These are phyloP conservation scores for Cybosia mesomella DNA, from an alignment of 2,888 invertebrate species.

Conservation along the genomic window DNA sequence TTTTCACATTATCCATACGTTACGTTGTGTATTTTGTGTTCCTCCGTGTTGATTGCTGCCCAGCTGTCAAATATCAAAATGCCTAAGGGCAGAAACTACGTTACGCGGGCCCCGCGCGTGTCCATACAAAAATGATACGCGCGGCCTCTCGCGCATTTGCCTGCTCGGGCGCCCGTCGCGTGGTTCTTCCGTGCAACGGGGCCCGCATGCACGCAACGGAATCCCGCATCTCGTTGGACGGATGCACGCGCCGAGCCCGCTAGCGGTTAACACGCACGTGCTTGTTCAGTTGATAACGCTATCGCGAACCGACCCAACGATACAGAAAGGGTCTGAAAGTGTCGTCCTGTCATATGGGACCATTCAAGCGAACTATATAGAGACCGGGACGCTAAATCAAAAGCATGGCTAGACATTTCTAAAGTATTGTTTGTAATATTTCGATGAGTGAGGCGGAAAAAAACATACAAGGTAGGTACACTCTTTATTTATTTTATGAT, in stretches of 20 bases:
- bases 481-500: no score
- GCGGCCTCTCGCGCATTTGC: conserved; percentile 40
- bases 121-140: conserved; percentile 42
- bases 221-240: conserved; percentile 45
- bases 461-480: no score
- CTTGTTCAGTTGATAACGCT: conserved; percentile 41
- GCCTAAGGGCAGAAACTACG: conserved; percentile 12
- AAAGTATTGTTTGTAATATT: no score
- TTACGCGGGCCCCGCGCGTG: conserved; percentile 13
- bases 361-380: neutral
- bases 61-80: no score
- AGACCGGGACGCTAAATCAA: no score
- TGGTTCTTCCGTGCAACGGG: conserved; percentile 45
- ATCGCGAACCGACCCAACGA: conserved; percentile 40
- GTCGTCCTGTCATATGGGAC: no score
- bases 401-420: no score
- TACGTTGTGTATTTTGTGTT: no score
- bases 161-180: conserved; percentile 38
- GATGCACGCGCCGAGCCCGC: conserved; percentile 41
- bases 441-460: no score
- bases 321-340: neutral
- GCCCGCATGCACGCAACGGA: conserved; percentile 45
- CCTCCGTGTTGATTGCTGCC: no score
- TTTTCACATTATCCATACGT: no score
- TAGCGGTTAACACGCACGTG: conserved; percentile 38